Evolutionary conservation across 2,797 vertebrate species (phyloP), one percentile per base, ranked within the genome.

Genomic region (Cynodonichthys magdalenae): DNA sequence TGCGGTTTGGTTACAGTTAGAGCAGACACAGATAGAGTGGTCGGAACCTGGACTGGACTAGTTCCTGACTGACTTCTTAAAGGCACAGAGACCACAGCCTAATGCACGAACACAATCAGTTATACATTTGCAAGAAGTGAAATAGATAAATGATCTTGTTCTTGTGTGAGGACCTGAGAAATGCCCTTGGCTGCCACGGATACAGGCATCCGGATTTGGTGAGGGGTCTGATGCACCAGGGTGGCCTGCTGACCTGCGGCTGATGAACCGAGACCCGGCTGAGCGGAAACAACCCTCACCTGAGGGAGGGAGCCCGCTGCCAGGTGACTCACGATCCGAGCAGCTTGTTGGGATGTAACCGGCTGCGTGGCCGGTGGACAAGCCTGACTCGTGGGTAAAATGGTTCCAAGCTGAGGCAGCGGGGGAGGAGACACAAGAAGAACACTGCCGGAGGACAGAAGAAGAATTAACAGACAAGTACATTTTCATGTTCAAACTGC

Each of bases 361-460:
- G 94, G 85, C 0, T 93, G 93, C 3, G 94, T 82, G 19, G 77
- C 56, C 47, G 94, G 91, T 1, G 87, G 74, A 1, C 77, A 90
- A 2, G 89, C 90, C 77, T 95, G 95, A 54, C 93, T 81, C 29
- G 91, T 86, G 68, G 96, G 95, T 11, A 98, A 90, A 84, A 99
- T 86, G 0, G 96, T 93, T 66, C 97, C 96, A 12, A 98, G 93
- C 87, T 98, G 96, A 0, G 97, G 95, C 92, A 98, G 93, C 7
- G 96, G 89, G 0, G 97, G 96, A 46, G 97, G 95, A 1, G 97
- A 96, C 7, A 99, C 95, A 61, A 99, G 89, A 27, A 99, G 95
- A 75, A 99, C 95, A 1, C 97, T 99, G 83, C 3, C 6, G 49
- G 48, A 53, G 27, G n/a, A 18, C 31, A 59, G 27, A 15, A 17